Conservation (phyloP, 2,113 vertebrate genomes). For the Thomomys bottae region DNA sequence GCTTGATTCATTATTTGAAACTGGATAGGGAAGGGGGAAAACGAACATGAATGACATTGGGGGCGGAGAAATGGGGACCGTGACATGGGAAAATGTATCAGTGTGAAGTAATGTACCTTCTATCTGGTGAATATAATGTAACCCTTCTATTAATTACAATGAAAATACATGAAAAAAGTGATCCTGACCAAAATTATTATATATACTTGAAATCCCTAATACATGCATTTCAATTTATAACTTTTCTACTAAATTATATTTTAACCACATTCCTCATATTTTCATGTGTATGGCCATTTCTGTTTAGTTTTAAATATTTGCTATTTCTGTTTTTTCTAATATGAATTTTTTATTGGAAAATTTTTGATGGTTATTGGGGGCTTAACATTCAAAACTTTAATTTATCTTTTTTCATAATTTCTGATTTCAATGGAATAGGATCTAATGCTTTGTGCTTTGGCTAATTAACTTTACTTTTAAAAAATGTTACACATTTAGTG, state of each 20-base stretch:
- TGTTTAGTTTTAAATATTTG: constrained; percentile 58
- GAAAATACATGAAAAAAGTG: too few relatives aligned
- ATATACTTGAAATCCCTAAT: constrained; percentile 2
- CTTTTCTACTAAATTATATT: background rate
- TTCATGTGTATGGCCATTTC: constrained; percentile 27
- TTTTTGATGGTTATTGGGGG: too few relatives aligned
- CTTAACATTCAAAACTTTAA: background rate
- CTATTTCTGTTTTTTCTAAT: constrained; percentile 42
- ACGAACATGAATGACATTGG: too few relatives aligned
- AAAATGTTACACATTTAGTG: background rate
- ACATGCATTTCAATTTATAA: too few relatives aligned
- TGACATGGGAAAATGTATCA: too few relatives aligned
- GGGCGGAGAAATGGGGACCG: too few relatives aligned
- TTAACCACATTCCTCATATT: constrained; percentile 38
- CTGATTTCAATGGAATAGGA: constrained; percentile 13
- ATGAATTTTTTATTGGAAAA: background rate
- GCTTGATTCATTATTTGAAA: too few relatives aligned
- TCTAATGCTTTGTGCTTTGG: background rate
- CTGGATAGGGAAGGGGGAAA: too few relatives aligned
- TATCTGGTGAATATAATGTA: too few relatives aligned
- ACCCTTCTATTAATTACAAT: too few relatives aligned
- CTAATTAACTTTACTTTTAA: background rate
- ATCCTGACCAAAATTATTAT: constrained; percentile 41
- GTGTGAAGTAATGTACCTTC: too few relatives aligned
- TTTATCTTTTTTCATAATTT: constrained; percentile 27